Conservation (phyloP, 2,888 invertebrate genomes). For the Agrotis exclamationis region DNA sequence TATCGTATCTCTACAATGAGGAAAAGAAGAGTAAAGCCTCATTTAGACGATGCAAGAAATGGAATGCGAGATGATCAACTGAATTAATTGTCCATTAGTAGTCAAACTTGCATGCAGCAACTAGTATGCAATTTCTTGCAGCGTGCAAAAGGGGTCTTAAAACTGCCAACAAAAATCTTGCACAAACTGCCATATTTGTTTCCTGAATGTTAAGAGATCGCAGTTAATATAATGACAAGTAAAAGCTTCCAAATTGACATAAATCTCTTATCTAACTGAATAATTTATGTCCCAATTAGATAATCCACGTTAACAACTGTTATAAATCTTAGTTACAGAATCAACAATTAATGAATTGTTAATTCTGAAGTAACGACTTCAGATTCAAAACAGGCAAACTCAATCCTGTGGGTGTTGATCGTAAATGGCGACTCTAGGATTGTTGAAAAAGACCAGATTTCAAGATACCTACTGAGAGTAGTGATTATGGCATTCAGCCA, state of each 20-base stretch:
- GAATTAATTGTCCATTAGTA: too few species aligned
- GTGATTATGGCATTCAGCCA: conserved; percentile 51
- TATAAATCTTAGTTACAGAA: conserved; percentile 27
- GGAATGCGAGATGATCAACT: too few species aligned
- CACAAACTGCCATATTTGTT: not conserved
- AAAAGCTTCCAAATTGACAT: conserved; percentile 17
- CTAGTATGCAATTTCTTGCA: too few species aligned
- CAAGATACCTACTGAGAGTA: conserved; percentile 5
- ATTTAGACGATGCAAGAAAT: too few species aligned
- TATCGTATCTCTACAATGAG: too few species aligned
- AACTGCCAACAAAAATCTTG: not conserved
- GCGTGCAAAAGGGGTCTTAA: too few species aligned
- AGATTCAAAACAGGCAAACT: conserved; percentile 22
- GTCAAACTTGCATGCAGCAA: too few species aligned
- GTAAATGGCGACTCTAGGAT: not conserved
- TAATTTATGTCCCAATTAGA: conserved; percentile 26
- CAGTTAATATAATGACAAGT: conserved; percentile 9
- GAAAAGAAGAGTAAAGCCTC: too few species aligned
- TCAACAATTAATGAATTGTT: too few species aligned
- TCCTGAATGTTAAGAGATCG: too few species aligned
- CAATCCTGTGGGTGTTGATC: conserved; percentile 15
- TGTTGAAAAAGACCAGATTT: conserved; percentile 22
- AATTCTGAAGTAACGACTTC: too few species aligned
- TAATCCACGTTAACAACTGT: not conserved
- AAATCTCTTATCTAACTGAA: not conserved